Evolutionary conservation across 2,888 invertebrate genomes (phyloP).

Genomic region (Lymantria dispar): DNA sequence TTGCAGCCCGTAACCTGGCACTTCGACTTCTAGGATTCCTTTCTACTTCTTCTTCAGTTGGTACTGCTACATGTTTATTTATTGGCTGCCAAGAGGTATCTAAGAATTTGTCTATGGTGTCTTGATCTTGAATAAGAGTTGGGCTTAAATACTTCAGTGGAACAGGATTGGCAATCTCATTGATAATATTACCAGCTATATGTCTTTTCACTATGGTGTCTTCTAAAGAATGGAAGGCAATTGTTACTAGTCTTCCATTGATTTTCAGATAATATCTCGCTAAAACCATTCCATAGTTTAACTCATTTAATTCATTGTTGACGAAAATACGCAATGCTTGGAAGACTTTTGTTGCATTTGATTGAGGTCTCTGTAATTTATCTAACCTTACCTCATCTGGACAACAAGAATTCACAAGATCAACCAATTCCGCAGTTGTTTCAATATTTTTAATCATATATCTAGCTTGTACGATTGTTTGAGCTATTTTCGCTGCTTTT

Average conservation of each 20-base stretch:
- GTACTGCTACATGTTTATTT: constrained; percentile 90
- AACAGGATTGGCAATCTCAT: constrained; percentile 87
- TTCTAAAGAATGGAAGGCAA: constrained; percentile 96
- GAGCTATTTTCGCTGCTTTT: constrained; percentile 91
- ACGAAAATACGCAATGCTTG: constrained; percentile 97
- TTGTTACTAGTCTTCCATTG: constrained; percentile 89
- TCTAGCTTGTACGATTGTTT: constrained; percentile 92
- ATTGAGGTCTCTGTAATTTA: constrained; percentile 88
- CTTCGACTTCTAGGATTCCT: constrained; percentile 93
- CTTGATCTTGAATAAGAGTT: constrained; percentile 80
- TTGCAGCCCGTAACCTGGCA: constrained; percentile 92
- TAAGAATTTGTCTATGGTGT: constrained; percentile 83
- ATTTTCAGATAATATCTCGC: constrained; percentile 89
- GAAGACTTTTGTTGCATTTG: constrained; percentile 95
- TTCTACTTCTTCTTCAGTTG: constrained; percentile 87
- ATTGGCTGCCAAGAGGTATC: constrained; percentile 89
- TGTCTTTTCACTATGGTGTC: constrained; percentile 97
- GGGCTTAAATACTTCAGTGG: constrained; percentile 88
- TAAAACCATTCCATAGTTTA: constrained; percentile 92
- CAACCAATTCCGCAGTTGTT: constrained; percentile 92
- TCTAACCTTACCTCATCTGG: constrained; percentile 84
- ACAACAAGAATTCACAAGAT: constrained; percentile 85
- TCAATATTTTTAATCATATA: constrained; percentile 88
- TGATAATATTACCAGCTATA: constrained; percentile 88
- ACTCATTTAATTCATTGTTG: constrained; percentile 97